phyloP scores from a whole-genome alignment of 2,797 vertebrate genomes.

The Chelon auratus region DNA sequence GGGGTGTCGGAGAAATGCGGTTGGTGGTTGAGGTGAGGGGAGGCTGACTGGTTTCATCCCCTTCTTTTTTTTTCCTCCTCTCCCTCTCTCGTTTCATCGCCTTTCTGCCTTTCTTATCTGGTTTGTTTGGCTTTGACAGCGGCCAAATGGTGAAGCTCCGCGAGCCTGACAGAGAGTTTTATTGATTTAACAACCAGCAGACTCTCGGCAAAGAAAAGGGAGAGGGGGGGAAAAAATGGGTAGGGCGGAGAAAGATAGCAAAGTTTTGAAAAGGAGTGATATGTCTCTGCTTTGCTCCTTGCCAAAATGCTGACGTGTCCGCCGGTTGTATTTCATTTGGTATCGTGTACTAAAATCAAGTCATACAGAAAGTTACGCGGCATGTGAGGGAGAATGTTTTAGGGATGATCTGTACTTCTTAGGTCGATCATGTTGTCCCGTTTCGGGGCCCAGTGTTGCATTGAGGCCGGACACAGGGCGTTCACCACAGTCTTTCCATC shows the following conservation, averaged over 20 bases:
- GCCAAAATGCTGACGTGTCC: constrained; percentile 69
- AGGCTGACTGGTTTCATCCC: constrained; percentile 86
- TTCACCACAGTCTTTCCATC: constrained; percentile 56
- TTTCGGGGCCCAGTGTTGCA: constrained; percentile 54
- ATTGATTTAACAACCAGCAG: constrained; percentile 94
- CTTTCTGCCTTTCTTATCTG: constrained; percentile 94
- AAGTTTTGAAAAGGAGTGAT: constrained; percentile 84
- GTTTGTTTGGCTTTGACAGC: constrained; percentile 98
- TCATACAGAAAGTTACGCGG: constrained; percentile 34
- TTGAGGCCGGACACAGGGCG: constrained; percentile 53
- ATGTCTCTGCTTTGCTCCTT: constrained; percentile 59
- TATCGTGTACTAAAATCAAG: constrained; percentile 71
- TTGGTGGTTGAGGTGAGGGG: constrained; percentile 51
- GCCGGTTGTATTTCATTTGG: constrained; percentile 65
- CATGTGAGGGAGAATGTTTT: constrained; percentile 61
- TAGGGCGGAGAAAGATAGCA: constrained; percentile 71
- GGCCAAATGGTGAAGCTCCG: constrained; percentile 93
- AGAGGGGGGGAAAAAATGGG: constrained; percentile 71
- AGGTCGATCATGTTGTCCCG: constrained; percentile 45
- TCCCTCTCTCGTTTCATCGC: constrained; percentile 84
- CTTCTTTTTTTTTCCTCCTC: constrained; percentile 71
- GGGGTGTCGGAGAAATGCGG: constrained; percentile 73
- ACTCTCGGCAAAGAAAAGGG: constrained; percentile 79
- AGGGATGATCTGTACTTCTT: constrained; percentile 52
- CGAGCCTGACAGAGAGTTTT: constrained; percentile 94